These are phyloP conservation scores for Lampropteryx suffumata DNA, from an alignment of 2,888 invertebrate genomes.

Conservation along the genomic window DNA sequence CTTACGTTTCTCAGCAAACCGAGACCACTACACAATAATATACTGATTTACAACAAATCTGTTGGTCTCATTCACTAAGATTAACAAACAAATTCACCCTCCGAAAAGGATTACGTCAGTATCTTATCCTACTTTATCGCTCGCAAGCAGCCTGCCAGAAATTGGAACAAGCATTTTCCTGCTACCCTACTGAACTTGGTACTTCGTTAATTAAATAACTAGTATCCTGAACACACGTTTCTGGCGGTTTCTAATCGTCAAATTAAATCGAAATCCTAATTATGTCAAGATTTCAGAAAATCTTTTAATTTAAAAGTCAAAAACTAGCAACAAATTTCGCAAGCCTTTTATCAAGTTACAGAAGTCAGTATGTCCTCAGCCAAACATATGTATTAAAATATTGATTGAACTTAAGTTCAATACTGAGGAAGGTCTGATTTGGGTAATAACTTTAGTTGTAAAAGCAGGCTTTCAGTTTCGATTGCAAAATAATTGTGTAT, in stretches of 20 bases:
- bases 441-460: neutral
- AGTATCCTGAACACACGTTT: conserved; percentile 6
- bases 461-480: neutral
- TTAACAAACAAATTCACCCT: conserved; percentile 22
- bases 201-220: conserved; percentile 19
- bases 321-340: no score
- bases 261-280: no score
- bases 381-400: no score
- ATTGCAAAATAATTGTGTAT: conserved; percentile 2
- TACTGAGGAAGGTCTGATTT: no score
- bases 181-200: conserved; percentile 14
- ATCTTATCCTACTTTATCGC: conserved; percentile 22
- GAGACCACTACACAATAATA: neutral
- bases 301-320: no score
- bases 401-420: no score
- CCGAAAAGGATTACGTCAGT: conserved; percentile 19
- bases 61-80: conserved; percentile 11
- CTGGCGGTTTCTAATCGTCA: neutral
- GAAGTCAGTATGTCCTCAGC: no score
- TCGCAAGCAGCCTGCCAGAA: conserved; percentile 12
- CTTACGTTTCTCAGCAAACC: neutral
- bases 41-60: conserved; percentile 12
- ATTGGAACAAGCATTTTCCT: conserved; percentile 19
- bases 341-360: no score
- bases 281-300: no score